phyloP scores from a whole-genome alignment of 2,113 vertebrate genomes.

The Cheilinus undulatus region DNA sequence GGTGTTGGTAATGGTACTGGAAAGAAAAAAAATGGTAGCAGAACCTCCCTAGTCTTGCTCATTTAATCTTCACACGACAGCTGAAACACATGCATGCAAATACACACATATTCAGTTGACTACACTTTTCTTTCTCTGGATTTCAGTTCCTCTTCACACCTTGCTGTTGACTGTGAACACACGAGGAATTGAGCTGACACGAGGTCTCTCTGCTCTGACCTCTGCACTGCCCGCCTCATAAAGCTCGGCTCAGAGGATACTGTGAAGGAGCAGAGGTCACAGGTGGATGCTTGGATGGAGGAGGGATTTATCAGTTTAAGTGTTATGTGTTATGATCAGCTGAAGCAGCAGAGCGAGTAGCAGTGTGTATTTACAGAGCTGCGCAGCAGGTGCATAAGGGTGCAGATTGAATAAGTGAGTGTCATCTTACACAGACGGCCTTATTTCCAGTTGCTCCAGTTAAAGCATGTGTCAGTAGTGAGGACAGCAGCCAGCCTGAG shows the following conservation, averaged over 20 bases:
- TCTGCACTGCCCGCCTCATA: neutral
- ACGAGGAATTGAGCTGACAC: neutral
- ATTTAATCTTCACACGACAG: too few species aligned
- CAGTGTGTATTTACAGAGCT: neutral
- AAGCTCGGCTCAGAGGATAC: neutral
- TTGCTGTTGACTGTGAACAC: neutral
- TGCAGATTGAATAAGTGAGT: conserved; percentile 24
- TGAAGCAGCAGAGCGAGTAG: neutral
- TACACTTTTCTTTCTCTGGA: neutral
- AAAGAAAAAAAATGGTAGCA: too few species aligned
- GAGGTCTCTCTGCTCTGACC: neutral
- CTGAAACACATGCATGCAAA: too few species aligned
- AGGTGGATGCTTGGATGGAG: neutral
- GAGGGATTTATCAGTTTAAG: conserved; percentile 4
- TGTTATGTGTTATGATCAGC: neutral
- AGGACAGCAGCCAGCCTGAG: conserved; percentile 13
- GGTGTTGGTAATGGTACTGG: too few species aligned
- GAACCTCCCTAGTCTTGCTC: too few species aligned
- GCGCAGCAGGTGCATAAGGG: neutral
- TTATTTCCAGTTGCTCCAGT: conserved; percentile 15
- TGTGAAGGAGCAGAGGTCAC: neutral
- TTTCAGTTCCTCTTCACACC: neutral
- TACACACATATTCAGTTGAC: neutral
- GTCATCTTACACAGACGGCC: conserved; percentile 1
- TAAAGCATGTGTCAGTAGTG: neutral